Evolutionary conservation across 2,888 invertebrate species (phyloP), one percentile per base, ranked within the genome.

Genomic region (Caenorhabditis imperialis): DNA sequence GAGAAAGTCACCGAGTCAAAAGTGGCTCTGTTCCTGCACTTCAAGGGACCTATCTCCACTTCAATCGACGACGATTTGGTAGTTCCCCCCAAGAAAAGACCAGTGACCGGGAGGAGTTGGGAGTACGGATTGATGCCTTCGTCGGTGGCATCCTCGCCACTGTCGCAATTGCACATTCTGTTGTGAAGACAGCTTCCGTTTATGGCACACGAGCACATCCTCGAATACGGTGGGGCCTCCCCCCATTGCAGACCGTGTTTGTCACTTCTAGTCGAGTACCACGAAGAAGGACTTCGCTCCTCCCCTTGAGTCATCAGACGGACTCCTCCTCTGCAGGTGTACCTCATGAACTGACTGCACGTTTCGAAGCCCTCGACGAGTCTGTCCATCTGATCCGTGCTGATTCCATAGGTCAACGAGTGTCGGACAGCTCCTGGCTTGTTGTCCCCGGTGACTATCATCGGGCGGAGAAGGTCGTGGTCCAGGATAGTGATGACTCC

Each of bases 71-170:
- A 81, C 1, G 79, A 62, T 22, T 70, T 73, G 0, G 75, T 78
- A 3, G 86, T 87, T 45, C 86, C 86, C 22, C 86, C 86, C n/a
- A 87, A 75, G 50, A 81, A 86, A 1, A 86, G 75, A 10, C 81
- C 84, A 37, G 87, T 86, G 27, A 86, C 81, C 1, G 86, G 86
- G 14, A 86, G 77, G n/a, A 86, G 75, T 65, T 87, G 86, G 2
- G 81, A 70, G 48, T 84, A 83, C 2, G 81, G 71, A 67, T 86
- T 86, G 45, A 78, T 71, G 7, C 86, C 86, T 22, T 84, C 86
- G 53, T 86, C 83, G 2, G 84, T 74, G 10, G 83, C 78, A 63
- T 86, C 84, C 40, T 82, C 72, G 33, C 86, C 86, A 40, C 81
- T 81, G 53, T 86, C 86, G 67, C 86, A 86, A 54, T 86, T 87